These are phyloP conservation scores for Aphelinus certus DNA, from an alignment of 1,140 invertebrate species.

Conservation along the genomic window DNA sequence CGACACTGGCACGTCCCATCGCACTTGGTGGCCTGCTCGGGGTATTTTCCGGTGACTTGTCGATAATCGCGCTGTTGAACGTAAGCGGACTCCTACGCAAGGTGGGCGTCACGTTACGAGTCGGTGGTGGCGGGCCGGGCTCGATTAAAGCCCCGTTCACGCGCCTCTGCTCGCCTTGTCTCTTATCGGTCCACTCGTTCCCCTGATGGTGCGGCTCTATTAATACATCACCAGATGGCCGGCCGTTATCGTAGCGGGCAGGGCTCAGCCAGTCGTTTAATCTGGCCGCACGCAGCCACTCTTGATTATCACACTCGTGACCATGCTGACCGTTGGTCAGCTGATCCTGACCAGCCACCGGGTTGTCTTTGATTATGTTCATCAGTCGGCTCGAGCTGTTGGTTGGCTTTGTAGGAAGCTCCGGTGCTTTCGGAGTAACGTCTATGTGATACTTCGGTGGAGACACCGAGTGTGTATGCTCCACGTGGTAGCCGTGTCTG, in stretches of 20 bases:
- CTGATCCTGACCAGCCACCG: conserved; percentile 29
- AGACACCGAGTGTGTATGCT: conserved; percentile 45
- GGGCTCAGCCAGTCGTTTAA: conserved; percentile 67
- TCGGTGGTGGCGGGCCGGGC: not conserved
- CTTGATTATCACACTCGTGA: conserved; percentile 19
- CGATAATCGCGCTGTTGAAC: conserved; percentile 55
- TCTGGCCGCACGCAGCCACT: conserved; percentile 62
- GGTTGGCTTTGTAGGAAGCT: conserved; percentile 13
- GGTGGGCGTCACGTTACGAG: conserved; percentile 43
- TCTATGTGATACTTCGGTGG: conserved; percentile 55
- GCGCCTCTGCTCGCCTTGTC: conserved; percentile 4
- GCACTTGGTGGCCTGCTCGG: conserved; percentile 29
- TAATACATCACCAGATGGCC: conserved; percentile 40
- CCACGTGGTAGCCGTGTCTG: conserved; percentile 69
- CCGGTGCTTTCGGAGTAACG: conserved; percentile 12
- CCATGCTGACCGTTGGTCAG: not conserved
- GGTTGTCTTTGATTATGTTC: conserved; percentile 68
- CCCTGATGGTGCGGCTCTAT: conserved; percentile 34
- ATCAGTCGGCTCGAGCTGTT: conserved; percentile 54
- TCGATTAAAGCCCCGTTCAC: conserved; percentile 15
- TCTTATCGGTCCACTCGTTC: not conserved
- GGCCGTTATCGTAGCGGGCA: conserved; percentile 53
- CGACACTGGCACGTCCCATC: conserved; percentile 34
- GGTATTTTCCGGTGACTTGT: conserved; percentile 13
- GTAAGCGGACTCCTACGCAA: conserved; percentile 52